Base-by-base conservation (phyloP, 2,888 invertebrate species). In the Steromphala cineraria region DNA sequence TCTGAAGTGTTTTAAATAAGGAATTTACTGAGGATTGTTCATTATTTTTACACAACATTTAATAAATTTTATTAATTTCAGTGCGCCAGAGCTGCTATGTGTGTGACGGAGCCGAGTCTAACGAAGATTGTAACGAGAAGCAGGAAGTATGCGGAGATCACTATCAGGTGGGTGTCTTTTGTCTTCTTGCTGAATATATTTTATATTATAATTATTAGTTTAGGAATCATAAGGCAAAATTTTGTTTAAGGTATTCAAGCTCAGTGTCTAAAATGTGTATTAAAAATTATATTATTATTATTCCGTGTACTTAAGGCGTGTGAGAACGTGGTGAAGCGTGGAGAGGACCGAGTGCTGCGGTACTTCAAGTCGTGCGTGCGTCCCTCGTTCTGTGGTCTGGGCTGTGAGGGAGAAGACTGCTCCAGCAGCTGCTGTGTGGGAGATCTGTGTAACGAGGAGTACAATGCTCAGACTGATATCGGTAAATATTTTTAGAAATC, bases 361-460 rank as follows among this genome's bases (percentile, higher is more conserved):
- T 71, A 53, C 71, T 53, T 28, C 71, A 79, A 79, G 62, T 36
- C 56, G 0, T 79, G 78, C 40, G 67, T 79, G 13, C 78, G 53
- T 5, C 67, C 80, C 67, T 21, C 62, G 24, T 75, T 74, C 62
- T 77, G 67, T 53, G 24, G 28, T 40, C 8, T 31, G 28, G 21
- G 17, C 4, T 79, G 78, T 53, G n/a, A 8, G 8, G 76, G 71
- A 7, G 21, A 17, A 3, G 28, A 80, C 19, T 40, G 62, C 21
- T n/a, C 21, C 28, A 53, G 74, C 15, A 28, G 53, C 53, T 82
- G 82, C 55, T 82, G 82, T 46, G 21, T 56, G 21, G 52, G 53
- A 10, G 82, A 82, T 36, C 74, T 77, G 40, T 82, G 82, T 67
- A 82, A 82, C 75, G 55, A 40, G 31, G 24, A 40, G 21, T 15